phyloP scores from a whole-genome alignment of 2,797 vertebrate genomes.

The Eptatretus atami region DNA sequence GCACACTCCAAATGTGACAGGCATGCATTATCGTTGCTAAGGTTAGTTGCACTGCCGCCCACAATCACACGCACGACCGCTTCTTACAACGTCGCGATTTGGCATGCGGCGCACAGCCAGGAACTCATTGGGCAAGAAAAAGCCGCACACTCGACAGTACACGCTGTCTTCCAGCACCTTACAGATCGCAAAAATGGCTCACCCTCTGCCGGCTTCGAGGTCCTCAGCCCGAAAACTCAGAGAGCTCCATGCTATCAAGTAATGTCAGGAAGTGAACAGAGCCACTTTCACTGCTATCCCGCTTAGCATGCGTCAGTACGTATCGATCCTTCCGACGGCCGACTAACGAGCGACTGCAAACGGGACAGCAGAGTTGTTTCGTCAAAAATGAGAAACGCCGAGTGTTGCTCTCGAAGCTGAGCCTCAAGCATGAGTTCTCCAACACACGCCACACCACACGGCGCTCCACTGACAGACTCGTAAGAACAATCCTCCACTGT shows the following conservation, averaged over 20 bases:
- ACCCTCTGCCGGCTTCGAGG: not conserved
- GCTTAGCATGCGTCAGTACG: not conserved
- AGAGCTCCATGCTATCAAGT: not conserved
- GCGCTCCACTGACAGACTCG: not conserved
- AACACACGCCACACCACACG: not conserved
- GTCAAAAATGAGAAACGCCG: not conserved
- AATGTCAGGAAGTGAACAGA: too few species aligned
- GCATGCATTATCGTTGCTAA: not conserved
- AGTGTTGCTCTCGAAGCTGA: not conserved
- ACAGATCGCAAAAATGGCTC: not conserved
- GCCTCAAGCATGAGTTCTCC: not conserved
- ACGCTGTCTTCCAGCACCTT: not conserved
- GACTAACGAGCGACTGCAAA: not conserved
- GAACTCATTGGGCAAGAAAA: not conserved
- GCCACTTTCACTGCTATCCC: not conserved
- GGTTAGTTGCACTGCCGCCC: not conserved
- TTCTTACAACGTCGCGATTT: not conserved
- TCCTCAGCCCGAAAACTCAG: not conserved
- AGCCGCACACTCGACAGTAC: not conserved
- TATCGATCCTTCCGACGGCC: not conserved
- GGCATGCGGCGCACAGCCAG: not conserved
- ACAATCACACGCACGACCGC: not conserved
- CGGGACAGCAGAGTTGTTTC: not conserved
- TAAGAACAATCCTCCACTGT: not conserved
- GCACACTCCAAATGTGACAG: not conserved